Evolutionary conservation across 2,113 vertebrate species (phyloP), one percentile per base, ranked within the genome.

Genomic region (Nibea albiflora): DNA sequence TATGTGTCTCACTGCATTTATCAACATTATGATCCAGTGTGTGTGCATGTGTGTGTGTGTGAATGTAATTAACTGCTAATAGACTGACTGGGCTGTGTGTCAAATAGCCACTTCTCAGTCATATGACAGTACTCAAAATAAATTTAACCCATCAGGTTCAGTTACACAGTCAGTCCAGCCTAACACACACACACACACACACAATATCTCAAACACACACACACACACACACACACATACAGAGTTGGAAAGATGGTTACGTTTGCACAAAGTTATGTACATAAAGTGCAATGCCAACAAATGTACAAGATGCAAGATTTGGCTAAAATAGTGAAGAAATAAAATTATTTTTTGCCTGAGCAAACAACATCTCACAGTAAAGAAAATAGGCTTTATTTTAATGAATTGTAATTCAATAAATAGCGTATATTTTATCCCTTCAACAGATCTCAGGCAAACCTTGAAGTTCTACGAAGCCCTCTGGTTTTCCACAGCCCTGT

Each of bases 81-180:
- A 88, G 80, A 76, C 76, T 82, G 31, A 44, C 52, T 61, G 72
- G 84, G 76, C 76, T 72, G 77, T 65, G 78, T 84, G 85, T 90
- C 91, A 90, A 83, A 92, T 56, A 19, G 72, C 73, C 81, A 80
- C 81, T 80, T 87, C 81, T 88, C 80, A 85, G 92, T 90, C 91
- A 95, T 82, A 92, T 88, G 89, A 92, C 90, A 65, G 84, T 53
- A 78, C 94, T 92, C 81, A 89, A 89, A 93, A 91, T 92, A 92
- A 82, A 89, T 90, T 87, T 88, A 86, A 92, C 88, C 84, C 80
- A 74, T 88, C 89, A 79, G 89, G 77, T 80, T 85, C 77, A 52
- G 80, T 80, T 84, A 78, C 75, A 74, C 39, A 62, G 83, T 53
- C 71, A 60, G 58, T 66, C 31, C 39, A 58, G 64, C 66, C 54